A percentile compares a stretch with the other conserved stretches of the same genome.
phyloP scores from a whole-genome alignment of 2,797 vertebrate genomes.

The Rhabdomys pumilio region DNA sequence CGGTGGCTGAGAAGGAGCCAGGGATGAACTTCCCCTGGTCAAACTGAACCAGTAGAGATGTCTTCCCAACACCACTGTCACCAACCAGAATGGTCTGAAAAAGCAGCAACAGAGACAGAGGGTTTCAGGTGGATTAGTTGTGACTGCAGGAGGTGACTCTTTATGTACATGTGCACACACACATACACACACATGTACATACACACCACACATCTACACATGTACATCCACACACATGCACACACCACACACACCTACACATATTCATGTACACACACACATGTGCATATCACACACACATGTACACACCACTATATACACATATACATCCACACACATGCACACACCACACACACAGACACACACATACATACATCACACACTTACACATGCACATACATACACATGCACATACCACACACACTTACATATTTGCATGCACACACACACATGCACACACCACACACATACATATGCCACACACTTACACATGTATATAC shows the following conservation, averaged over 20 bases:
- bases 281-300: too few relatives aligned
- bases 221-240: too few relatives aligned
- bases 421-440: background rate
- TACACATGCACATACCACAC: background rate
- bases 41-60: conserved; percentile 97
- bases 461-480: background rate
- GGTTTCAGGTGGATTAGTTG: rapidly evolving
- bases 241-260: too few relatives aligned
- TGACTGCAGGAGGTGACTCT: background rate
- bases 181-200: too few relatives aligned
- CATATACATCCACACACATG: background rate
- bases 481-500: too few relatives aligned
- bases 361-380: too few relatives aligned
- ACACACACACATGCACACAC: background rate
- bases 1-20: conserved; percentile 96
- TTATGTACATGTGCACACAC: background rate
- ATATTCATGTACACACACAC: too few relatives aligned
- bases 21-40: conserved; percentile 99
- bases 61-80: conserved; percentile 97
- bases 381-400: background rate
- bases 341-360: background rate
- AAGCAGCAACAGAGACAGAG: conserved; percentile 71
- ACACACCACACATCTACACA: too few relatives aligned
- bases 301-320: too few relatives aligned
- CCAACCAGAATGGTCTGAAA: conserved; percentile 96